Evolutionary conservation across 2,797 vertebrate genomes (phyloP).

Genomic region (Podargus strigoides): DNA sequence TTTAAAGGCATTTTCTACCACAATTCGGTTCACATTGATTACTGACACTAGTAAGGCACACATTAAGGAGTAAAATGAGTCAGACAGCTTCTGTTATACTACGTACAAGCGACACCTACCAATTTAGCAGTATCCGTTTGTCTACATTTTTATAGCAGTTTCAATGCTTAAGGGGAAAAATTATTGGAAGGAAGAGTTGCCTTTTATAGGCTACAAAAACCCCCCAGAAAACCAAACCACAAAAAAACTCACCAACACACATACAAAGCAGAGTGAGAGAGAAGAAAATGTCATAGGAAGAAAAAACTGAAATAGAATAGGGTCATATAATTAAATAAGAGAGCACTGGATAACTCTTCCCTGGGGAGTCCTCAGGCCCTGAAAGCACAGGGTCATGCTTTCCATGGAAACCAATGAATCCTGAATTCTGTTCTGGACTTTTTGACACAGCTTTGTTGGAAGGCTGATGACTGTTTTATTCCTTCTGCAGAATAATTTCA

Average conservation of each 20-base stretch:
- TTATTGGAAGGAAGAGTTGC: background rate
- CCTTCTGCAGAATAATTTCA: background rate
- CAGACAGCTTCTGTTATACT: background rate
- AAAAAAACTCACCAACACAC: background rate
- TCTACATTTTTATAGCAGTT: background rate
- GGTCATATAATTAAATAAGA: background rate
- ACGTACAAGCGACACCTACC: background rate
- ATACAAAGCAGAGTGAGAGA: background rate
- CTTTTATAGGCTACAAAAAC: background rate
- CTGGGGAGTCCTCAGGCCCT: background rate
- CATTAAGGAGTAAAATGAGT: background rate
- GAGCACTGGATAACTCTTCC: background rate
- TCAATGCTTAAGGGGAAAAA: background rate
- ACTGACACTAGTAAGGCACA: background rate
- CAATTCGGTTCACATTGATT: background rate
- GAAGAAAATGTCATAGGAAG: background rate
- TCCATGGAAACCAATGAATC: background rate
- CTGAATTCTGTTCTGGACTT: background rate
- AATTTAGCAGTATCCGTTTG: background rate
- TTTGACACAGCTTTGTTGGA: background rate
- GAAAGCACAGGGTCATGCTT: background rate
- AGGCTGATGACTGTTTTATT: background rate
- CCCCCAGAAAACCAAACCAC: accelerated
- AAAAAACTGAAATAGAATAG: background rate
- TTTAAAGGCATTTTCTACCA: background rate